These are phyloP conservation scores for Alligator sinensis DNA, from an alignment of 2,113 vertebrate genomes.

Conservation along the genomic window DNA sequence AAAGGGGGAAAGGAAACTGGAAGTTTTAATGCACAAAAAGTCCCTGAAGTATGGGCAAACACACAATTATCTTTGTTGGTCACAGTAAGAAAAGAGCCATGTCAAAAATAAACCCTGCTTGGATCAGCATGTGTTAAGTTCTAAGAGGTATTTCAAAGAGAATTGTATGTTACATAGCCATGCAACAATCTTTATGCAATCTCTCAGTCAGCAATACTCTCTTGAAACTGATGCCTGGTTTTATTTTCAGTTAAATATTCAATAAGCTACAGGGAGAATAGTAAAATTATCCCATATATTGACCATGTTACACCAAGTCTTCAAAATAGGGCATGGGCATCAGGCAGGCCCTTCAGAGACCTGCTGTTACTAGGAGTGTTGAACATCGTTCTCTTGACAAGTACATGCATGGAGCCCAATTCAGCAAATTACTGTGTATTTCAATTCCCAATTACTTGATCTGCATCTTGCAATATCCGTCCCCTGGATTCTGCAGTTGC, in stretches of 20 bases:
- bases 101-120: neutral
- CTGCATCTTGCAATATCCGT: neutral
- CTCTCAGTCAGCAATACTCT: neutral
- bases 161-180: neutral
- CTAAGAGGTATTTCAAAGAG: neutral
- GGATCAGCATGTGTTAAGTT: neutral
- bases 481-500: neutral
- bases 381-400: neutral
- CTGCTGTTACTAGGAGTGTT: neutral
- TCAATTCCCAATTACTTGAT: neutral
- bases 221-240: neutral
- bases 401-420: neutral
- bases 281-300: neutral
- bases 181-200: slow-evolving; percentile 2
- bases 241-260: neutral
- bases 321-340: no score
- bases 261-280: neutral
- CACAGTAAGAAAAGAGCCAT: neutral
- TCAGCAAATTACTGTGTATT: neutral
- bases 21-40: neutral
- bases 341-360: neutral
- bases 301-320: neutral
- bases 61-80: neutral
- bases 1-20: neutral
- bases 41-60: neutral